Evolutionary conservation across 2,797 vertebrate genomes (phyloP).

Genomic region (Rhyacichthys aspro): DNA sequence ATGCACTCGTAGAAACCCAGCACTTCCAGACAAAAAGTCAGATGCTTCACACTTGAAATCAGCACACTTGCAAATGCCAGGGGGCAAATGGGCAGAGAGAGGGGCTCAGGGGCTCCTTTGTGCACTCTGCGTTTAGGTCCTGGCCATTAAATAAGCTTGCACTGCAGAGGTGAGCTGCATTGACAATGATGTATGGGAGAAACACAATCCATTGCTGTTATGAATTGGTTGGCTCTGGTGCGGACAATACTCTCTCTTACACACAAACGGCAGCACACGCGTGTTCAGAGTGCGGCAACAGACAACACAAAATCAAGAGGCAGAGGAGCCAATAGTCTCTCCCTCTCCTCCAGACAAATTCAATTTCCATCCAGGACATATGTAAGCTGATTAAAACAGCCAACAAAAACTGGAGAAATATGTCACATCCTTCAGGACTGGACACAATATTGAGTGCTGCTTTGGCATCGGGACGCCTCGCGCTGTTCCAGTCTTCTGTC

Average conservation of each 20-base stretch:
- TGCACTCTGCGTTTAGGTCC: conserved; percentile 67
- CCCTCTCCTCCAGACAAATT: conserved; percentile 69
- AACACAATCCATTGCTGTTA: conserved; percentile 70
- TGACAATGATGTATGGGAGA: conserved; percentile 81
- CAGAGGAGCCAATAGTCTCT: conserved; percentile 61
- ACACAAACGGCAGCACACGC: conserved; percentile 33
- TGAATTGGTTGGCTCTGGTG: conserved; percentile 62
- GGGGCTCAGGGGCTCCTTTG: conserved; percentile 56
- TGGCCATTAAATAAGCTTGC: conserved; percentile 79
- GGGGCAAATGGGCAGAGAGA: conserved; percentile 62
- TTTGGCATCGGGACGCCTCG: conserved; percentile 42
- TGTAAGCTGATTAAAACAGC: conserved; percentile 65
- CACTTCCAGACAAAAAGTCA: conserved; percentile 14
- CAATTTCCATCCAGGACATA: conserved; percentile 71
- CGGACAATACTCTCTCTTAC: conserved; percentile 39
- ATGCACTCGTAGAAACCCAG: conserved; percentile 1
- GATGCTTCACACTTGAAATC: conserved; percentile 27
- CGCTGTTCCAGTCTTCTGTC: conserved; percentile 35
- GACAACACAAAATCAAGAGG: conserved; percentile 47
- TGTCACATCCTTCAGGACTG: conserved; percentile 73
- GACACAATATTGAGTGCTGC: conserved; percentile 66
- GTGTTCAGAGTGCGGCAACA: conserved; percentile 11
- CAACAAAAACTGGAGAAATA: conserved; percentile 71
- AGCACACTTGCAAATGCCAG: conserved; percentile 58
- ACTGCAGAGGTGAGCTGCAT: conserved; percentile 72